Base-by-base conservation (phyloP, 2,113 vertebrate species). In the Pitta sordida region DNA sequence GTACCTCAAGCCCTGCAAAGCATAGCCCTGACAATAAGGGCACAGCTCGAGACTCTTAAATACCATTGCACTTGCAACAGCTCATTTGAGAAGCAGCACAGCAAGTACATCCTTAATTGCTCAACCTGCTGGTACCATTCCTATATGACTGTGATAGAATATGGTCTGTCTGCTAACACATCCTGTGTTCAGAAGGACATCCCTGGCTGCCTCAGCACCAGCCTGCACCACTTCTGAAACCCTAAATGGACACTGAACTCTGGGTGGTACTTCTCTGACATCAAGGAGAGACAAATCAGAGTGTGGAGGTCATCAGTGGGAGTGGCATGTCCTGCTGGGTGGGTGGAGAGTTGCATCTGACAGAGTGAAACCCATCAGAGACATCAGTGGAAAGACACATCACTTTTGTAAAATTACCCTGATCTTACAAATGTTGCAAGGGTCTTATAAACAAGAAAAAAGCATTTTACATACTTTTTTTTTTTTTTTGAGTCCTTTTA, bases 161-260 rank as follows among this genome's bases (percentile, higher is more conserved):
- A 92, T 77, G 96, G 97, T 60, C 97, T 91, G 91, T 76, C 90
- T 1, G 53, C 59, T 90, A 98, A 96, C 49, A 86, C 56, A 24
- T 95, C 81, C 1, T 0, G 71, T 94, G 85, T 89, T 94, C 53
- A 96, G 70, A 30, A 98, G 95, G 4, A 97, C 97, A 7, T 97
- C 92, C 34, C 92, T 95, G 7, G 94, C 96, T 0, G 96, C 93
- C 77, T 97, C 46, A 1, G 97, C 97, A 64, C 97, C 98, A 0
- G 96, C 79, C 86, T 98, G 83, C 92, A 98, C 91, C 1, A 62
- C 90, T 80, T 97, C 76, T 93, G 94, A 9, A 68, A 27, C 3
- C 98, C 98, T 55, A 98, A n/a, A 46, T 90, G 88, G 30, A 97
- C 6, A 0, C 95, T 94, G 95, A 97, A 98, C 76, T 97, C 73